Base-by-base conservation (phyloP, 64 coral and sea anemone genomes). In the Montipora efflorescens region DNA sequence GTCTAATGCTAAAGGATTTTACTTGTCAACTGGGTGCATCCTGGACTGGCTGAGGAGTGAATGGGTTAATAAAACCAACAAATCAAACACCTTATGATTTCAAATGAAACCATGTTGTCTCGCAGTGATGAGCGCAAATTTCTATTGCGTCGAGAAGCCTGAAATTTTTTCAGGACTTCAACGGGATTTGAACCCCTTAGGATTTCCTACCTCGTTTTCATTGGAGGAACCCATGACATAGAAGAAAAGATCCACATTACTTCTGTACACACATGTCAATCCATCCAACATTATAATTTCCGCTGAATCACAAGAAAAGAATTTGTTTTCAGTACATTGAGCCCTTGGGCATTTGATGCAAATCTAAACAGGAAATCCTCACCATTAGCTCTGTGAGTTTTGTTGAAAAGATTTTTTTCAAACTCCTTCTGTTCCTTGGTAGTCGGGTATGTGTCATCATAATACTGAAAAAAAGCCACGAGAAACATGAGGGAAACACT, bases 271-370 rank as follows among this genome's bases (percentile, higher is more conserved):
- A 92, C 98, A 99, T 0, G 98, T 99, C 92, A 99, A 91, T 74
- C 98, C 98, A 82, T 99, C 95, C 59, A 99, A 93, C 98, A 99
- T 99, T n/a, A 99, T 96, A 68, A 99, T 99, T 87, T 99, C 98
- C 45, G 98, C 98, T 99, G 59, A 19, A 91, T 85, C 59, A 67
- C 79, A 90, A 87, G 5, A 93, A 79, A 57, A 49, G 92, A 66
- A 10, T 1, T 53, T 36, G 36, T 36, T 36, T 36, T 36, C 36
- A 36, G 36, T 36, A 0, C 36, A 36, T 36, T 36, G 36, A 36
- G 36, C 36, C 18, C 12, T 13, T 18, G 4, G 15, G 18, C 18
- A 19, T 13, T 19, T 68, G 18, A 68, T 68, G 64, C 5, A 5
- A n/a, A 16, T 68, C 5, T 68, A 73, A 19, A 25, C 21, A 73